Percentiles rank a stretch among this genome's conserved stretches.
phyloP scores from a whole-genome alignment of 2,888 invertebrate species.

The Syrphus vitripennis region DNA sequence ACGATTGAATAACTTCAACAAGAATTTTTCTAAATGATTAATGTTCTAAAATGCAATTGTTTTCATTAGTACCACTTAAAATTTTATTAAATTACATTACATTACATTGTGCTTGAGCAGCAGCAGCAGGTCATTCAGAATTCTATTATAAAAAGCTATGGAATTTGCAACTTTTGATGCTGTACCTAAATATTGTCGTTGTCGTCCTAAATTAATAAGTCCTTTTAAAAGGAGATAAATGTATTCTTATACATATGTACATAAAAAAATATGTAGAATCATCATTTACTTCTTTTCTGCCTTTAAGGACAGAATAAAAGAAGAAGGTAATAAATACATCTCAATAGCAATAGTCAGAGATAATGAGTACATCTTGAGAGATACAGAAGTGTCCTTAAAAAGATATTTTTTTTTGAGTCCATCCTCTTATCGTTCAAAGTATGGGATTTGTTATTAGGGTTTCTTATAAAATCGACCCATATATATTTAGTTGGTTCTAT shows the following conservation, averaged over 20 bases:
- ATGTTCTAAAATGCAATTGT: not conserved
- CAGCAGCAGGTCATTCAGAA: no score
- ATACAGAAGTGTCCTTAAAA: not conserved
- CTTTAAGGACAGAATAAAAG: not conserved
- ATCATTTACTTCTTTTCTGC: not conserved
- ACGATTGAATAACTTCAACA: not conserved
- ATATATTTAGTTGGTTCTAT: not conserved
- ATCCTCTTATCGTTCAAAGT: conserved; percentile 15
- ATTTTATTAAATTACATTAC: not conserved
- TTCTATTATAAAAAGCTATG: not conserved
- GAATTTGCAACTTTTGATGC: not conserved
- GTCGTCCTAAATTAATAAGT: no score
- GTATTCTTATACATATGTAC: not conserved
- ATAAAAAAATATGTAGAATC: not conserved
- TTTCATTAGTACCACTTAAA: not conserved
- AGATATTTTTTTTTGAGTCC: not conserved
- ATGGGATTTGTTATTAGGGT: conserved; percentile 53
- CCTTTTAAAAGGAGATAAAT: not conserved
- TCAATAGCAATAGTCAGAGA: conserved; percentile 2
- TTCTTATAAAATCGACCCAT: conserved; percentile 52
- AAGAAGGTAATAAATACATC: conserved; percentile 5
- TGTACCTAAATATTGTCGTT: not conserved
- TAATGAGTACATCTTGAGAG: conserved; percentile 6
- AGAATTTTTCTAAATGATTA: not conserved
- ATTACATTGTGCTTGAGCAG: not conserved